phyloP scores from a whole-genome alignment of 2,888 invertebrate genomes.

The Erpobdella octoculata region DNA sequence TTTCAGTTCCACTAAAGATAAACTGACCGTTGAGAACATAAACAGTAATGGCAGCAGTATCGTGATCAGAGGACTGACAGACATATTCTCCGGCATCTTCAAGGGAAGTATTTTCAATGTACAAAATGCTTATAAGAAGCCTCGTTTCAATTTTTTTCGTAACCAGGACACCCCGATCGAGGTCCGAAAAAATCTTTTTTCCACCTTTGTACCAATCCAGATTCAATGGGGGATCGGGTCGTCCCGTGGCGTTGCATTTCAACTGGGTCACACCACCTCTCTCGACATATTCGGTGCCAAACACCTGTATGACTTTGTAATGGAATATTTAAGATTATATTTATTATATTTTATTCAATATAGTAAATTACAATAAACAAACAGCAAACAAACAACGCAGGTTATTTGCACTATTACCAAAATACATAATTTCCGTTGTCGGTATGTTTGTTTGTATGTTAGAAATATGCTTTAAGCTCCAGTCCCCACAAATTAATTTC shows the following conservation, averaged over 20 bases:
- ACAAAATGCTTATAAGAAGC: slow-evolving; percentile 42
- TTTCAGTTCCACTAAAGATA: background rate
- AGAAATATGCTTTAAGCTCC: too few relatives aligned
- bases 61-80: slow-evolving; percentile 43
- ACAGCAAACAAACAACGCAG: too few relatives aligned
- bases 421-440: too few relatives aligned
- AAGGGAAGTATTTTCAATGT: slow-evolving; percentile 41
- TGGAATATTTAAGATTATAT: too few relatives aligned
- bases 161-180: slow-evolving; percentile 40
- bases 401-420: too few relatives aligned
- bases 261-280: slow-evolving; percentile 42
- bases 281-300: slow-evolving; percentile 44
- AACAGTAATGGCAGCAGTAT: slow-evolving; percentile 43
- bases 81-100: slow-evolving; percentile 44
- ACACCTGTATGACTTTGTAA: slow-evolving; percentile 44
- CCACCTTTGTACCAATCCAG: slow-evolving; percentile 48
- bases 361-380: too few relatives aligned
- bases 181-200: slow-evolving; percentile 40
- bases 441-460: too few relatives aligned
- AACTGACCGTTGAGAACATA: slow-evolving; percentile 45
- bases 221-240: slow-evolving; percentile 45
- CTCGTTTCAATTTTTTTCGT: slow-evolving; percentile 43
- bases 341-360: too few relatives aligned
- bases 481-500: too few relatives aligned
- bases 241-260: slow-evolving; percentile 46